Evolutionary conservation across 2,797 vertebrate species (phyloP).

Genomic region (Phoebastria nigripes): DNA sequence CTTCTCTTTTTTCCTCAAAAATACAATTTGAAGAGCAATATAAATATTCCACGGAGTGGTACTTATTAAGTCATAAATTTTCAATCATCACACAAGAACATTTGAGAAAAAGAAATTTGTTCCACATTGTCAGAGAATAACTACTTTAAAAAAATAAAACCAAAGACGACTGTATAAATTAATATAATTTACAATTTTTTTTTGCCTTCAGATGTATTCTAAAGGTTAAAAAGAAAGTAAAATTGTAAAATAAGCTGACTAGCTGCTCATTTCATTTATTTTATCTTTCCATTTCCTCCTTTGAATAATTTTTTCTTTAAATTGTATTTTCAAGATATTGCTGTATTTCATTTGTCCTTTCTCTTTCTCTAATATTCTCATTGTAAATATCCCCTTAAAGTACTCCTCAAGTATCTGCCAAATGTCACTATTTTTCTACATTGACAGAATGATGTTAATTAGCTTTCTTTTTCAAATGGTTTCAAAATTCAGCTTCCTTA

Average conservation of each 20-base stretch:
- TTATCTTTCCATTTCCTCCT: background rate
- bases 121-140: background rate
- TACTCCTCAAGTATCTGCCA: background rate
- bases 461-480: background rate
- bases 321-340: background rate
- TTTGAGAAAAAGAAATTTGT: background rate
- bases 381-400: background rate
- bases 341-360: background rate
- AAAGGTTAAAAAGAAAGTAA: conserved; percentile 47
- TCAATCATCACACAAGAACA: background rate
- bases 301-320: background rate
- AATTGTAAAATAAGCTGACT: conserved; percentile 10
- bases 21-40: background rate
- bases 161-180: background rate
- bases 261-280: background rate
- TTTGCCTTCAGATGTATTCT: background rate
- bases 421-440: background rate
- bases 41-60: background rate
- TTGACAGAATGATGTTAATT: background rate
- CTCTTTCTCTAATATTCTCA: background rate
- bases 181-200: background rate
- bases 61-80: background rate
- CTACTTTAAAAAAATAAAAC: background rate
- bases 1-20: background rate
- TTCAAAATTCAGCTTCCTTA: background rate